phyloP scores from a whole-genome alignment of 2,888 invertebrate genomes.

The Aelia acuminata region DNA sequence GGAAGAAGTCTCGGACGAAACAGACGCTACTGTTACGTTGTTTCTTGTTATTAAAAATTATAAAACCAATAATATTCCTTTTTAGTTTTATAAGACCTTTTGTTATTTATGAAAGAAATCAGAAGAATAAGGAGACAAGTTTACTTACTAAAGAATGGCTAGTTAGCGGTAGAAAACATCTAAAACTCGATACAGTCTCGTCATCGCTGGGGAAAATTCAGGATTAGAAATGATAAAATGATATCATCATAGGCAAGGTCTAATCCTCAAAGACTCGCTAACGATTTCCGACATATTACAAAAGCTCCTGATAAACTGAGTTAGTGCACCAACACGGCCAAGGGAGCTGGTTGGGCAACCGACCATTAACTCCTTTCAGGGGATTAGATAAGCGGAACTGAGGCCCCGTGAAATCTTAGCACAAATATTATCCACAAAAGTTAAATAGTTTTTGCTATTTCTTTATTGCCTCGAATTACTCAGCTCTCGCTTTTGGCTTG shows the following conservation, averaged over 20 bases:
- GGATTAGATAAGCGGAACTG: conserved; percentile 8
- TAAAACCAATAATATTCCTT: too few species aligned
- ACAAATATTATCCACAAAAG: background rate
- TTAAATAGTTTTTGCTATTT: background rate
- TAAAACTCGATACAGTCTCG: too few species aligned
- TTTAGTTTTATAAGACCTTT: too few species aligned
- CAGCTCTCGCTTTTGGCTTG: background rate
- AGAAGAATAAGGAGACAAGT: too few species aligned
- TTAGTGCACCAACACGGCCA: background rate
- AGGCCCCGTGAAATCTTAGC: background rate
- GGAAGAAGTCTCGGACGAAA: too few species aligned
- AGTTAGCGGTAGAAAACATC: too few species aligned
- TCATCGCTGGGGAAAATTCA: too few species aligned
- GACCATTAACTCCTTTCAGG: background rate
- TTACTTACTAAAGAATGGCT: too few species aligned
- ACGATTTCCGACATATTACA: background rate
- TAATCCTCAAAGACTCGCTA: background rate
- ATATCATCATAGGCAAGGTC: background rate
- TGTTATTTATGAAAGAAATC: too few species aligned
- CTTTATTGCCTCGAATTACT: background rate
- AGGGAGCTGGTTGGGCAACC: background rate
- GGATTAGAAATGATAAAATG: background rate
- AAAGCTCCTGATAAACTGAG: background rate
- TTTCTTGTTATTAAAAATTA: too few species aligned
- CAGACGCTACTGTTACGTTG: too few species aligned